These are phyloP conservation scores for Falco concolor DNA, from an alignment of 2,797 vertebrate species.

Conservation along the genomic window DNA sequence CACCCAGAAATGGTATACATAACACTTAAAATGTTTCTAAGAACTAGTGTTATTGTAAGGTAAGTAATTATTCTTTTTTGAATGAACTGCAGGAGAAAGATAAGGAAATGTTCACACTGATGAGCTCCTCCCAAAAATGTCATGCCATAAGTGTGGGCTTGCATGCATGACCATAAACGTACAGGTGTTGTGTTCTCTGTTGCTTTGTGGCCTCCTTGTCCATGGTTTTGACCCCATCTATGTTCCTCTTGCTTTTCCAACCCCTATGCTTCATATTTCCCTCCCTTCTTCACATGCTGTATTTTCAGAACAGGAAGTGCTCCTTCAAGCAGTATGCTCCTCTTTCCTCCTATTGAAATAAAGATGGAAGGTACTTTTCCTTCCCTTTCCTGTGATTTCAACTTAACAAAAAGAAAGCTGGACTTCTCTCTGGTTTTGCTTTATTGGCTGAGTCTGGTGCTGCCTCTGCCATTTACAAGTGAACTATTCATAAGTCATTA, in stretches of 20 bases:
- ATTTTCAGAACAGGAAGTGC: neutral
- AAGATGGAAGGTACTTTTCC: neutral
- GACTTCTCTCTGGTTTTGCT: neutral
- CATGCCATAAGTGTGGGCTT: neutral
- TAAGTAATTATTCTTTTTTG: neutral
- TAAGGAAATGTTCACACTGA: neutral
- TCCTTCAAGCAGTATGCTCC: neutral
- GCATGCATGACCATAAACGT: neutral
- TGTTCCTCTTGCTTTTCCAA: neutral
- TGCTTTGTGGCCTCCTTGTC: neutral
- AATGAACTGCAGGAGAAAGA: neutral
- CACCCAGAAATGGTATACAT: neutral
- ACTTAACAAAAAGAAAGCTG: neutral
- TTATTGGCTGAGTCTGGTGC: slow-evolving; percentile 5
- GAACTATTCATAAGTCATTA: neutral
- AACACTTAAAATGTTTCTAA: neutral
- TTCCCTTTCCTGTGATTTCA: neutral
- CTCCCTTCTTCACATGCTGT: neutral
- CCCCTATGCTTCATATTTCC: neutral
- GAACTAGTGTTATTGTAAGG: neutral
- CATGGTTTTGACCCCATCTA: neutral
- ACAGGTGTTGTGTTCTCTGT: neutral
- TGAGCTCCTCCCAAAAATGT: neutral
- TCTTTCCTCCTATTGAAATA: neutral
- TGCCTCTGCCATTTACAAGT: neutral